A percentile compares a stretch with the other conserved stretches of the same genome.
phyloP scores from a whole-genome alignment of 2,888 invertebrate genomes.

The Drosophila nr. medialis region DNA sequence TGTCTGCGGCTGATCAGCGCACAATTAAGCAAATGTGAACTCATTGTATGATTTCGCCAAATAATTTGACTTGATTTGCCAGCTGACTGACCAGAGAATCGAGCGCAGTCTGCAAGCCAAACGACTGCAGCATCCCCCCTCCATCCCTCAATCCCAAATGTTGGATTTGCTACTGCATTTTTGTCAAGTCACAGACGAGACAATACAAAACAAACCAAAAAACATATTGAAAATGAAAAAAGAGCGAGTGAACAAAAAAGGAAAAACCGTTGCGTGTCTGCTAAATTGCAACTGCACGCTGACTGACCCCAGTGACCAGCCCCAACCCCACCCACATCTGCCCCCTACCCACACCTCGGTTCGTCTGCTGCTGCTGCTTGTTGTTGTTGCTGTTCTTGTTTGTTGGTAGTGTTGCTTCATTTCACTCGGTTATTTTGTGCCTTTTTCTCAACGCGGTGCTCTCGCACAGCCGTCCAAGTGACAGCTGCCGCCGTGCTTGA shows the following conservation, averaged over 20 bases:
- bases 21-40: background rate
- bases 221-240: constrained; percentile 3
- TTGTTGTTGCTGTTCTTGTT: constrained; percentile 56
- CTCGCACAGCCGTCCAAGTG: constrained; percentile 81
- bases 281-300: constrained; percentile 66
- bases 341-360: background rate
- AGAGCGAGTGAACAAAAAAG: constrained; percentile 1
- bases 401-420: constrained; percentile 76
- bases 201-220: constrained; percentile 4
- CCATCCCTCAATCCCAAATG: background rate
- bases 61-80: constrained; percentile 70
- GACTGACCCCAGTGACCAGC: constrained; percentile 36
- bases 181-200: constrained; percentile 34
- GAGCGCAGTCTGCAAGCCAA: constrained; percentile 30
- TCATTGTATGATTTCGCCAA: background rate
- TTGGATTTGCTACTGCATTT: constrained; percentile 37
- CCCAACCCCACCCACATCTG: background rate
- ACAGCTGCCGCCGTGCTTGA: constrained; percentile 80
- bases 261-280: constrained; percentile 45
- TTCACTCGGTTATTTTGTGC: constrained; percentile 62
- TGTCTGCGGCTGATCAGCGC: background rate
- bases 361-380: constrained; percentile 8
- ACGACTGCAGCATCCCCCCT: background rate
- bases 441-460: constrained; percentile 53
- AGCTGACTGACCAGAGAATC: constrained; percentile 47